Evolutionary conservation across 2,113 vertebrate species (phyloP), one percentile per base, ranked within the genome.

Genomic region (Siniperca chuatsi): DNA sequence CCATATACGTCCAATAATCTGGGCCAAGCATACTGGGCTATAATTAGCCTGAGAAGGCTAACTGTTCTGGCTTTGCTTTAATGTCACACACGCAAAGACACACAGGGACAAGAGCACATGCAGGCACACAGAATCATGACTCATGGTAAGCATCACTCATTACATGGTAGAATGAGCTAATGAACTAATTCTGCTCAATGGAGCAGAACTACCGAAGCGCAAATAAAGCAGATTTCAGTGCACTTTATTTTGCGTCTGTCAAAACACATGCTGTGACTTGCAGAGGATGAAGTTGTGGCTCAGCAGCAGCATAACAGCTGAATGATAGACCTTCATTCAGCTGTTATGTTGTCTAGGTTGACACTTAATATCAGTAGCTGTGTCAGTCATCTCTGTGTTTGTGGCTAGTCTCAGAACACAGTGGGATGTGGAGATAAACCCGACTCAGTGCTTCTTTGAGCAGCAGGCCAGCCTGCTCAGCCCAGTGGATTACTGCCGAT

Each of bases 11-110:
- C 68, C 44, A 88, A 75, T 93, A 92, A 95, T 95, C 87, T 95
- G 89, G 83, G 91, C 78, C 89, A 90, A 91, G 85, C 78, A 85
- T 72, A 84, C 65, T 74, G 65, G 29, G 78, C 87, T 94, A 92
- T 91, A 90, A 92, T 94, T 90, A 94, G 90, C 78, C 82, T 44
- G 68, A 81, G 82, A 87, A 83, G 82, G 89, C 92, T 92, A 91
- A 90, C 87, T 84, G 83, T 75, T 29, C 29, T 29, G 85, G 84
- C 82, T 79, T 77, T 84, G 89, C 85, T 90, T 87, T 89, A 90
- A 88, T 90, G 82, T 88, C 83, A 86, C 89, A 90, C 89, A 86
- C 29, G 62, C 89, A 87, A 77, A 89, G 87, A 84, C 89, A 86
- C 69, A 75, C 52, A 81, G 64, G 52, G 76, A 90, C 79, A 85